Conservation (phyloP, 2,888 invertebrate genomes). For the Leptinotarsa juncta region DNA sequence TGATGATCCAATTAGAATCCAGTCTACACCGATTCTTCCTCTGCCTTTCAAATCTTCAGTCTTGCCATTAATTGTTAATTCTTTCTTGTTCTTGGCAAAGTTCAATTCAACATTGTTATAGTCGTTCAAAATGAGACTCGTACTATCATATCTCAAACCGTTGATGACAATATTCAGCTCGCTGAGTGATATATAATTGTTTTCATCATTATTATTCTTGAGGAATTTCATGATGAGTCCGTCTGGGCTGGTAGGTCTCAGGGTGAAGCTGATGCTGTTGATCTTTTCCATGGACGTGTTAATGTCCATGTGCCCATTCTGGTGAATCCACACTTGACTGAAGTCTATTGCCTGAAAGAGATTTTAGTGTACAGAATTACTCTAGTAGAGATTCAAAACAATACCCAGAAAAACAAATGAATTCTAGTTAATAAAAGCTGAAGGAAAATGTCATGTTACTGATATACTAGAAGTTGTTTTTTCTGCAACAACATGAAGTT, state of each 20-base stretch:
- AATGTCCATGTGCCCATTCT: conserved; percentile 83
- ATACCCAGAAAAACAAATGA: too few species aligned
- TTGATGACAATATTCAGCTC: conserved; percentile 21
- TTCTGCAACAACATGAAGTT: too few species aligned
- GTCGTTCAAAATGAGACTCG: conserved; percentile 30
- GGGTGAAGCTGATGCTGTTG: conserved; percentile 46
- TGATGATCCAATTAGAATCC: conserved; percentile 41
- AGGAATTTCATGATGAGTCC: conserved; percentile 49
- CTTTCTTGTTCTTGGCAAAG: conserved; percentile 40
- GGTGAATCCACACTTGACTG: conserved; percentile 80
- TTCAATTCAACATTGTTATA: conserved; percentile 38
- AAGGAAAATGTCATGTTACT: too few species aligned
- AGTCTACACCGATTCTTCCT: conserved; percentile 27
- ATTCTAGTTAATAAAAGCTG: too few species aligned
- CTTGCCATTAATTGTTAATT: conserved; percentile 38
- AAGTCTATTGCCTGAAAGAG: neutral
- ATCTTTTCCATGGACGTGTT: conserved; percentile 68
- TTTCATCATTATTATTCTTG: conserved; percentile 3
- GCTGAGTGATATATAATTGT: conserved; percentile 18
- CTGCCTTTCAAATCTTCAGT: conserved; percentile 30
- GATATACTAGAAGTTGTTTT: too few species aligned
- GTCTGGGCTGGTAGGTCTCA: conserved; percentile 46
- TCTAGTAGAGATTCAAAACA: too few species aligned
- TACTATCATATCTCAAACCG: conserved; percentile 8
- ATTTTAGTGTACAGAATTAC: neutral